A percentile compares a stretch with the other conserved stretches of the same genome.
Evolutionary conservation across 2,113 vertebrate genomes (phyloP).

Genomic region (Rhinoderma darwinii): DNA sequence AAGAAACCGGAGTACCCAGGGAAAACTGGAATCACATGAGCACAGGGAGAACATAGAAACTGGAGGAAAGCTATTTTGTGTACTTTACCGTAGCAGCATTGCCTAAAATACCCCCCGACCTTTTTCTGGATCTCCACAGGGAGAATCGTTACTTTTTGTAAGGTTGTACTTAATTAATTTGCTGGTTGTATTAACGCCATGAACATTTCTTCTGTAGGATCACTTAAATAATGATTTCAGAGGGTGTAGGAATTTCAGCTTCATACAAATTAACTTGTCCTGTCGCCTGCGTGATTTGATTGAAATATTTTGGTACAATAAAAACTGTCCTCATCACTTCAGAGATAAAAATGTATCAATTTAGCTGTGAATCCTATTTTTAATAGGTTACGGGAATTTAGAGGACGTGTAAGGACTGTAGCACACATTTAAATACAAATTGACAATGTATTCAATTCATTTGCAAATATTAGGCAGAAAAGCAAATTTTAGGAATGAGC

Average conservation of each 20-base stretch:
- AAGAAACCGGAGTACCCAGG: too few species aligned
- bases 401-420: conserved; percentile 11
- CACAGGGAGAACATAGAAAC: too few species aligned
- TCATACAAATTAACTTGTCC: neutral
- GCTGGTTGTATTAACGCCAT: neutral
- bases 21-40: too few species aligned
- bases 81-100: too few species aligned
- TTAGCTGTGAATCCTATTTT: conserved; percentile 12
- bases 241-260: neutral
- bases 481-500: conserved; percentile 22
- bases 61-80: too few species aligned
- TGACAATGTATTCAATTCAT: conserved; percentile 33
- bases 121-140: neutral
- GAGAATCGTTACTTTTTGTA: neutral
- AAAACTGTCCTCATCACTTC: conserved; percentile 9
- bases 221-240: neutral
- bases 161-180: neutral
- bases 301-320: conserved; percentile 23
- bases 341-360: conserved; percentile 24
- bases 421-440: conserved; percentile 20
- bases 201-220: neutral
- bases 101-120: neutral
- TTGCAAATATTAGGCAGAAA: conserved; percentile 40
- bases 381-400: conserved; percentile 26
- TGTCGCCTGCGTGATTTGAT: conserved; percentile 30